A percentile compares a stretch with the other conserved stretches of the same genome.
Evolutionary conservation across 1,140 invertebrate species (phyloP).

Genomic region (Platyura marginata): DNA sequence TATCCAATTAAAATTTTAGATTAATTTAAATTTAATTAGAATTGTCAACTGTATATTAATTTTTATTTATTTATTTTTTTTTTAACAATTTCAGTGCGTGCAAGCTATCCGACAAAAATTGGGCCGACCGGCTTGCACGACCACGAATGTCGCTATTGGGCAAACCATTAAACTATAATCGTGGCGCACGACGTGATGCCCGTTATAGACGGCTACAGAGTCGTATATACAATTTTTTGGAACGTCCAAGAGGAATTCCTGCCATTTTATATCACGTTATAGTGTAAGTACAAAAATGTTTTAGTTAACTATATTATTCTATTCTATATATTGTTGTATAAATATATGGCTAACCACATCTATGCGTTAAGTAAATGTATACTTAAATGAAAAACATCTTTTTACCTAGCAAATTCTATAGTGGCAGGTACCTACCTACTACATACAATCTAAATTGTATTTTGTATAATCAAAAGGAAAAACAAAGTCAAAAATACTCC

Average conservation of each 20-base stretch:
- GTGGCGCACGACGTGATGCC: conserved; percentile 67
- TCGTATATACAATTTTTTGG: conserved; percentile 85
- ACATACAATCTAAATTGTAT: no score
- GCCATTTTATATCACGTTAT: conserved; percentile 79
- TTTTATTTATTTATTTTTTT: background rate
- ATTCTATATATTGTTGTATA: background rate
- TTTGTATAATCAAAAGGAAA: no score
- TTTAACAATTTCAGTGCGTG: conserved; percentile 16
- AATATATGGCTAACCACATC: no score
- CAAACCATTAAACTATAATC: conserved; percentile 68
- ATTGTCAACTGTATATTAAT: no score
- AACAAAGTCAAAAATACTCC: no score
- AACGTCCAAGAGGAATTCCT: conserved; percentile 67
- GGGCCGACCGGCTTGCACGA: conserved; percentile 43
- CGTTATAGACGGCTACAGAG: conserved; percentile 75
- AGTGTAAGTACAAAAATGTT: conserved; percentile 84
- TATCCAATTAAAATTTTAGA: no score
- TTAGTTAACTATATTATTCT: background rate
- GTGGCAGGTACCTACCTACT: no score
- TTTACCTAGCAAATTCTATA: no score
- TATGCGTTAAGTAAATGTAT: no score
- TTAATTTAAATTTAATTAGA: no score
- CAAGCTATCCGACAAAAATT: conserved; percentile 19
- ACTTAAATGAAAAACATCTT: no score
- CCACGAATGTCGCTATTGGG: conserved; percentile 79